Evolutionary conservation across 2,888 invertebrate species (phyloP).

Genomic region (Apotomis turbidana): DNA sequence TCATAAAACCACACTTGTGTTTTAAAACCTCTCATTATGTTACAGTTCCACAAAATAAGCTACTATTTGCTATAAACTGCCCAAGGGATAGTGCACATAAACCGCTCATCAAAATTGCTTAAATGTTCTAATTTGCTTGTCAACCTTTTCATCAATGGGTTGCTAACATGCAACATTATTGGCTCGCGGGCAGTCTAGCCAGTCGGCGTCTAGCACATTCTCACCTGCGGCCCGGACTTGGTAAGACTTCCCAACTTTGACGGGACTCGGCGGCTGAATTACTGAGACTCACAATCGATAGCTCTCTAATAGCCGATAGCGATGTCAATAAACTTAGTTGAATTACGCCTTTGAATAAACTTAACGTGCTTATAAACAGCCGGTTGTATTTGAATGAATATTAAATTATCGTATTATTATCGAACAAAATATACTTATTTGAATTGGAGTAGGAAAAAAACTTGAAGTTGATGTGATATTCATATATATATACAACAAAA

Average conservation of each 20-base stretch:
- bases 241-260: conserved; percentile 81
- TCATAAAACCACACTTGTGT: no score
- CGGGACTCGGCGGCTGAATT: conserved; percentile 67
- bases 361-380: conserved; percentile 12
- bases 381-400: neutral
- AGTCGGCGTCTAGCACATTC: conserved; percentile 82
- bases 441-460: no score
- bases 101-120: conserved; percentile 25
- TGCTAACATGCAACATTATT: conserved; percentile 67
- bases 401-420: neutral
- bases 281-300: conserved; percentile 69
- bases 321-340: conserved; percentile 47
- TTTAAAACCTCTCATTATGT: no score
- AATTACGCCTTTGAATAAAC: conserved; percentile 31
- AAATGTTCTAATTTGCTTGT: conserved; percentile 40
- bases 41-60: no score
- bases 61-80: conserved; percentile 11
- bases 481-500: no score
- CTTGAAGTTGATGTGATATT: no score
- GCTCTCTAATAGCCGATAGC: conserved; percentile 54
- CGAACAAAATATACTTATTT: neutral
- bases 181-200: conserved; percentile 79
- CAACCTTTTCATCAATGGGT: conserved; percentile 49
- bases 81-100: conserved; percentile 42
- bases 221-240: conserved; percentile 80